Conservation (phyloP, 2,797 vertebrate genomes). For the Squalus acanthias region DNA sequence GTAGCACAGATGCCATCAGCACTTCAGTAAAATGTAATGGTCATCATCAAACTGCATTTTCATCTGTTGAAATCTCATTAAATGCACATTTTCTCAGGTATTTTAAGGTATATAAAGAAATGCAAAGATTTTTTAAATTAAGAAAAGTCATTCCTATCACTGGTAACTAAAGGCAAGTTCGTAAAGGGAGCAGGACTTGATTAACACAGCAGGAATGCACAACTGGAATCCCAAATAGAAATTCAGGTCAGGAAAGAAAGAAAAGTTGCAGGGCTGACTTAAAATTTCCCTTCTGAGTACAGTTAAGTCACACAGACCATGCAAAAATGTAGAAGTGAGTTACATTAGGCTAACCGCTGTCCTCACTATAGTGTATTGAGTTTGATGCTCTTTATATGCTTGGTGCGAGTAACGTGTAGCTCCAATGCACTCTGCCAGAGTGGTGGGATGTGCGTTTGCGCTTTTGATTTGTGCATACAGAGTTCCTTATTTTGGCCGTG, state of each 20-base stretch:
- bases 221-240: not conserved
- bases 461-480: constrained; percentile 20
- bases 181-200: not conserved
- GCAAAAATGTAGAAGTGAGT: not conserved
- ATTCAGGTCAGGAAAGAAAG: not conserved
- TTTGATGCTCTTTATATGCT: not conserved
- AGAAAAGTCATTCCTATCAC: not conserved
- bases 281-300: not conserved
- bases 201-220: not conserved
- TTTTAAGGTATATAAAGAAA: not conserved
- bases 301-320: not conserved
- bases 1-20: not conserved
- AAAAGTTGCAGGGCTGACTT: not conserved
- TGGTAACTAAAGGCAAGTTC: not conserved
- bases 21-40: not conserved
- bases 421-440: not conserved
- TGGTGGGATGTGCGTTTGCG: not conserved
- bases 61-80: not conserved
- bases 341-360: not conserved
- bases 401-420: not conserved
- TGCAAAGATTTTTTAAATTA: not conserved
- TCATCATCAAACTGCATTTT: not conserved
- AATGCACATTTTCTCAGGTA: not conserved
- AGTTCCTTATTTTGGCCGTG: constrained; percentile 35
- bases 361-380: not conserved